A percentile compares a stretch with the other conserved stretches of the same genome.
Conservation (phyloP, 2,888 invertebrate genomes). For the Amphipyra tragopoginis region DNA sequence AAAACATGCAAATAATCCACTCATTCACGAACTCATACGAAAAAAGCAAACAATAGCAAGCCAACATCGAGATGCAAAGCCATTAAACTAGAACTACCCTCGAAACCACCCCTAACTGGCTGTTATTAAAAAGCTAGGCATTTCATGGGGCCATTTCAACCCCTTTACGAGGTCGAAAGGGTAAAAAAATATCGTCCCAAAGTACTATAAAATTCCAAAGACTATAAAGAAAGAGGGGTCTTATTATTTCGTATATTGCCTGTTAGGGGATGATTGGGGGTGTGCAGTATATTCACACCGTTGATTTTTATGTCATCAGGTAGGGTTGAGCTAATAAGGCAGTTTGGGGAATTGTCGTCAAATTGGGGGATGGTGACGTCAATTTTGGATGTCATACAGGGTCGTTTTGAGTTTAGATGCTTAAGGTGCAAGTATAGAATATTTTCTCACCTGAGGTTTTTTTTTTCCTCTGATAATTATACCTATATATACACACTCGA, state of each 20-base stretch:
- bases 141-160: conserved; percentile 59
- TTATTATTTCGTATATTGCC: conserved; percentile 52
- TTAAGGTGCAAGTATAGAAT: background rate
- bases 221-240: conserved; percentile 54
- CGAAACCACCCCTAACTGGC: conserved; percentile 42
- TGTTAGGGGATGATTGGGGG: conserved; percentile 50
- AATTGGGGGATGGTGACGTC: conserved; percentile 11
- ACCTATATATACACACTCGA: too few relatives aligned
- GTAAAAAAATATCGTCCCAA: conserved; percentile 53
- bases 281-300: conserved; percentile 49
- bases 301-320: conserved; percentile 65
- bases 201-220: conserved; percentile 56
- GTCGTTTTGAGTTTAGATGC: background rate
- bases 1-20: background rate
- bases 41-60: conserved; percentile 7
- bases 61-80: conserved; percentile 20
- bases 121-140: conserved; percentile 62
- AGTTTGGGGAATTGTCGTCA: conserved; percentile 15
- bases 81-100: conserved; percentile 50
- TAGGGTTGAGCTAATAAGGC: conserved; percentile 48
- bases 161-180: conserved; percentile 55
- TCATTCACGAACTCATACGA: background rate
- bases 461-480: too few relatives aligned
- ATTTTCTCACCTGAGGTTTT: background rate
- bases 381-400: background rate